These are phyloP conservation scores for Netelia melanura DNA, from an alignment of 2,888 invertebrate species.

Conservation along the genomic window DNA sequence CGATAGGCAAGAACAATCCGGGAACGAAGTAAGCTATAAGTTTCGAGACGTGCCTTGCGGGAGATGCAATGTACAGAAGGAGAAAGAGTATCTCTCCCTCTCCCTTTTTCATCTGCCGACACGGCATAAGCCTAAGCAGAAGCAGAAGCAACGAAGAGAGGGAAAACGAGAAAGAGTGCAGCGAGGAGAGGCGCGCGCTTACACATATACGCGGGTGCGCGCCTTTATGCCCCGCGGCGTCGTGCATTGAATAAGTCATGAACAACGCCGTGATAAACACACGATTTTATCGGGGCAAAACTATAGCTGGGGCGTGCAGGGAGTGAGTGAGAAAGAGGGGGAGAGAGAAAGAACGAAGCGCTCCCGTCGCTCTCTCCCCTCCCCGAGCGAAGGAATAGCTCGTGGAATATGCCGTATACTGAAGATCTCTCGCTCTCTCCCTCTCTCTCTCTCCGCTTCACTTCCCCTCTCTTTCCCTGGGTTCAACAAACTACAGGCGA, in stretches of 20 bases:
- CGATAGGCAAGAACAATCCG: conserved; percentile 58
- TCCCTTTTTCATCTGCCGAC: conserved; percentile 4
- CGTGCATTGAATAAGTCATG: conserved; percentile 78
- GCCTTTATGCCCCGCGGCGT: conserved; percentile 71
- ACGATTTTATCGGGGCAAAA: conserved; percentile 76
- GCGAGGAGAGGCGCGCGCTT: conserved; percentile 44
- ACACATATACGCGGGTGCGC: conserved; percentile 51
- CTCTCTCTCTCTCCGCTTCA: no score
- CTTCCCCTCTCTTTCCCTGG: conserved; percentile 14
- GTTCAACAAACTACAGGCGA: conserved; percentile 73
- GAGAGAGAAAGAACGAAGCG: neutral
- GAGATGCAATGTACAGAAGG: conserved; percentile 29
- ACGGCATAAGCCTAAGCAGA: conserved; percentile 26
- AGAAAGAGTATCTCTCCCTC: conserved; percentile 6
- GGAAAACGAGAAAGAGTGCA: conserved; percentile 32
- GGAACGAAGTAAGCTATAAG: conserved; percentile 54
- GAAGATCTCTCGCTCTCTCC: conserved; percentile 34
- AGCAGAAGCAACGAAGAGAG: conserved; percentile 43
- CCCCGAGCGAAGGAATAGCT: conserved; percentile 36
- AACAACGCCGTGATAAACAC: conserved; percentile 75
- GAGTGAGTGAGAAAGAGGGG: conserved; percentile 1
- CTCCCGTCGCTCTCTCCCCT: neutral
- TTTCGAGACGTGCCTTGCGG: conserved; percentile 57
- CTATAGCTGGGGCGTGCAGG: conserved; percentile 66
- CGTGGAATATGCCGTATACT: conserved; percentile 58